Evolutionary conservation across 2,888 invertebrate genomes (phyloP), one percentile per base, ranked within the genome.

Genomic region (Balanococcus diminutus): DNA sequence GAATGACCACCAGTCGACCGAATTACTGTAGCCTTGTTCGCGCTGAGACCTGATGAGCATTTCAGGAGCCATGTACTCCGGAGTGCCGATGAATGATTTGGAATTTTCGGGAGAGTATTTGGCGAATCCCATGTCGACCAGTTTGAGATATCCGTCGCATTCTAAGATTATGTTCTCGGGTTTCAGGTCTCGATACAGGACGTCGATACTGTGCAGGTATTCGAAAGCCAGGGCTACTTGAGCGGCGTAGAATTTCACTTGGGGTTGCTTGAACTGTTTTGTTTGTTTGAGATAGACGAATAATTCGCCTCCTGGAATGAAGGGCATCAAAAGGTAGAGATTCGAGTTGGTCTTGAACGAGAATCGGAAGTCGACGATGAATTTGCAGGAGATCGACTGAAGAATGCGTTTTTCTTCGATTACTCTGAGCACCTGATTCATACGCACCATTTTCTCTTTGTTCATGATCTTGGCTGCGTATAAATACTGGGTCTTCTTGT

Each of bases 171-270:
- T 42, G 9, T 82, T 82, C 28, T 82, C 81, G 16, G 81, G 81
- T 25, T 82, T 82, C 9, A 82, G 46, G 25, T 82, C 81, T 8
- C 81, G 19, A 25, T 82, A 82, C 16, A 82, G 9, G 28, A 82
- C 42, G 25, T 82, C 81, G 42, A 82, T 82, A n/a, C 42, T 42
- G 42, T 82, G 81, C 81, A 82, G 46, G n/a, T 82, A 82, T 42
- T 82, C 81, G 28, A 82, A 82, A 22, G 81, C 81, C 4, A 82
- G 81, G 3, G 36, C 42, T 2, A 82, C 81, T 16, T 82, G 81
- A 25, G 81, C 81, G 5, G 81, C 25, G 42, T 82, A 82, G n/a
- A 82, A 82, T 28, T 46, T n/a, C 46, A 82, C 81, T 16, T 22
- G 11, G 81, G 6, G 16, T 28, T 82, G 36, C 3, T 32, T 11